Conservation (phyloP, 2,888 invertebrate genomes). For the Trichogramma dendrolimi region DNA sequence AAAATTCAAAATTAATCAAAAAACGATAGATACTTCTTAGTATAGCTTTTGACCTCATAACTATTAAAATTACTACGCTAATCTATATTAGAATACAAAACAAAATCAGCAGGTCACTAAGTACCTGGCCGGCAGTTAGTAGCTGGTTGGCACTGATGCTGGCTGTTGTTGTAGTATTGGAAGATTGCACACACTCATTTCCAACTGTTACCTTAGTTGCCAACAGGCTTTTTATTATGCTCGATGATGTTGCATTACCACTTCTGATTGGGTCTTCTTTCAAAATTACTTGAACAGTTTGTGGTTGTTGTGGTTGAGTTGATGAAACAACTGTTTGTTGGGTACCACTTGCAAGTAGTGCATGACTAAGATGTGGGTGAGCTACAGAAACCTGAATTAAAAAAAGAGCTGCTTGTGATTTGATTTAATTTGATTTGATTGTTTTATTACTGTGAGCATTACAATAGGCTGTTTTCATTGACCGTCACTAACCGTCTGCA, state of each 20-base stretch:
- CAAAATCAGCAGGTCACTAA: slow-evolving; percentile 21
- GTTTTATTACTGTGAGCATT: background rate
- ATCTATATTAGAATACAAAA: background rate
- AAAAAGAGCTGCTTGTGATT: too few species aligned
- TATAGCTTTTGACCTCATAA: too few species aligned
- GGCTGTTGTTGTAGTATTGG: slow-evolving; percentile 51
- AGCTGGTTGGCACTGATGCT: slow-evolving; percentile 53
- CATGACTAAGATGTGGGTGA: slow-evolving; percentile 63
- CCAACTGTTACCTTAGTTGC: slow-evolving; percentile 80
- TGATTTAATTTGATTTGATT: background rate
- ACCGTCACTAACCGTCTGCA: too few species aligned
- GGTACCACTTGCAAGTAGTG: slow-evolving; percentile 54
- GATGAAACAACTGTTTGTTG: slow-evolving; percentile 35
- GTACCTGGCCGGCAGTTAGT: slow-evolving; percentile 52
- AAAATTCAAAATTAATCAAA: too few species aligned
- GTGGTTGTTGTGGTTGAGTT: slow-evolving; percentile 33
- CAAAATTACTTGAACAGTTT: slow-evolving; percentile 44
- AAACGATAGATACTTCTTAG: too few species aligned
- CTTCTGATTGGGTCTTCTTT: slow-evolving; percentile 43
- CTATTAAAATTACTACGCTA: too few species aligned
- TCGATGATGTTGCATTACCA: slow-evolving; percentile 58
- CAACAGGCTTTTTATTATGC: slow-evolving; percentile 87
- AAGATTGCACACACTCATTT: slow-evolving; percentile 57
- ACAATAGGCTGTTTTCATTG: too few species aligned
- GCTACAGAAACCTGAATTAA: slow-evolving; percentile 55